Conservation (phyloP, 2,113 vertebrate genomes). For the Hemiprocne comata region DNA sequence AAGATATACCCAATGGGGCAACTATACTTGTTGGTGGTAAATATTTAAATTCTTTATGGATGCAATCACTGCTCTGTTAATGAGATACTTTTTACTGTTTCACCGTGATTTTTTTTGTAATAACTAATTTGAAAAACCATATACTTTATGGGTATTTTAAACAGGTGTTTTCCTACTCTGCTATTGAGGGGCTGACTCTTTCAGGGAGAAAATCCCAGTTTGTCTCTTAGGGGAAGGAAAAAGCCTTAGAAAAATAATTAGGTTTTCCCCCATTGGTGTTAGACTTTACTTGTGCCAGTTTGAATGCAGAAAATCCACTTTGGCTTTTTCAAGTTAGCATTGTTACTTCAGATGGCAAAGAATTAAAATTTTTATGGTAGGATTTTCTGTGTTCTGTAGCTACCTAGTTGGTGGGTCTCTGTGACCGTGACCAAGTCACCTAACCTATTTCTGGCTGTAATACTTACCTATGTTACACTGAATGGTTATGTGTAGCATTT, state of each 20-base stretch:
- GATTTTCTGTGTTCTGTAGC: neutral
- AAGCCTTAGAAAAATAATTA: neutral
- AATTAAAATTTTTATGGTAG: neutral
- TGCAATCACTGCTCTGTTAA: neutral
- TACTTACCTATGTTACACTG: fast-evolving
- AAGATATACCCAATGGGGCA: conserved; percentile 90
- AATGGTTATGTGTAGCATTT: neutral
- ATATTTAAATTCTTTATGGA: conserved; percentile 15
- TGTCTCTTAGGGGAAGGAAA: neutral
- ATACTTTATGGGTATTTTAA: neutral
- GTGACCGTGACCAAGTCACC: neutral
- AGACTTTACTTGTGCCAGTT: neutral
- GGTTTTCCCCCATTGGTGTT: fast-evolving
- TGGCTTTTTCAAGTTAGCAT: neutral
- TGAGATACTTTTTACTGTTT: neutral
- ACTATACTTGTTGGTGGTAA: conserved; percentile 95
- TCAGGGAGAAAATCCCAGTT: neutral
- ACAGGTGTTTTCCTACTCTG: neutral
- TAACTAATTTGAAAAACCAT: neutral
- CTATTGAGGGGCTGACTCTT: neutral
- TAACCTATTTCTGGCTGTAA: neutral
- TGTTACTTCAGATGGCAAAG: neutral
- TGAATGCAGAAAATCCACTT: neutral
- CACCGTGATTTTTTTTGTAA: neutral
- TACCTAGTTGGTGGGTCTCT: neutral